Percentiles rank a stretch among this genome's conserved stretches.
phyloP scores from a whole-genome alignment of 1,140 invertebrate species.

The Pectinophora gossypiella region DNA sequence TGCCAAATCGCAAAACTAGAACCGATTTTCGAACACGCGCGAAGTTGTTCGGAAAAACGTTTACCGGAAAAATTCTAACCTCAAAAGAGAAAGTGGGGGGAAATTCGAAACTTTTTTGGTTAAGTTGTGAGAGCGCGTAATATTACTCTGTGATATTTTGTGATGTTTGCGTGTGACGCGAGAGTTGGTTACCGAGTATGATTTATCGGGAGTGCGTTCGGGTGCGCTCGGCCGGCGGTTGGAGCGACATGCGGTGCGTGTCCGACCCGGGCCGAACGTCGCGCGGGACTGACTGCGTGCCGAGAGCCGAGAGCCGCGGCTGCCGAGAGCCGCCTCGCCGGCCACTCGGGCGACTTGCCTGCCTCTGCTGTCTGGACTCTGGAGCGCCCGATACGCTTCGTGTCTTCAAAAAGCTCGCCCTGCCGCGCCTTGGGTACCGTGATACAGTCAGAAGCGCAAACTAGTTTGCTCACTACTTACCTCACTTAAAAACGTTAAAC shows the following conservation, averaged over 20 bases:
- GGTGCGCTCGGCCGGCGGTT: conserved; percentile 22
- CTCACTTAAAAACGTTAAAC: too few species aligned
- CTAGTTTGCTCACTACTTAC: conserved; percentile 25
- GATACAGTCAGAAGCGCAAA: conserved; percentile 26
- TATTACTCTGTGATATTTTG: conserved; percentile 48
- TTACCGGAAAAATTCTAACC: conserved; percentile 43
- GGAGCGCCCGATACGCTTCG: conserved; percentile 27
- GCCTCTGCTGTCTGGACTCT: conserved; percentile 28
- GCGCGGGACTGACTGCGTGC: conserved; percentile 51
- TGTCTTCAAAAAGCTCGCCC: conserved; percentile 40
- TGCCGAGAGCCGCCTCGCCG: conserved; percentile 11
- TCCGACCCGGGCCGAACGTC: conserved; percentile 34
- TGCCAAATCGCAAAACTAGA: conserved; percentile 33
- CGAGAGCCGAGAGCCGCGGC: too few species aligned
- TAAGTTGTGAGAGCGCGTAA: conserved; percentile 7
- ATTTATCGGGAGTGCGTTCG: conserved; percentile 39
- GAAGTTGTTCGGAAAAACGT: conserved; percentile 36
- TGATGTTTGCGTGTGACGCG: conserved; percentile 23
- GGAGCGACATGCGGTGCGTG: conserved; percentile 29
- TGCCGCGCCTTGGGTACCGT: conserved; percentile 13
- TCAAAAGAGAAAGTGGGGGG: conserved; percentile 31
- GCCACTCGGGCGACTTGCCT: background rate
- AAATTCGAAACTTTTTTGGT: conserved; percentile 17
- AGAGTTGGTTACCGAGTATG: conserved; percentile 23
- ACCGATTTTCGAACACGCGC: conserved; percentile 31